A percentile compares a stretch with the other conserved stretches of the same genome.
Evolutionary conservation across 2,797 vertebrate genomes (phyloP).

Genomic region (Odontamblyopus lacepedii): DNA sequence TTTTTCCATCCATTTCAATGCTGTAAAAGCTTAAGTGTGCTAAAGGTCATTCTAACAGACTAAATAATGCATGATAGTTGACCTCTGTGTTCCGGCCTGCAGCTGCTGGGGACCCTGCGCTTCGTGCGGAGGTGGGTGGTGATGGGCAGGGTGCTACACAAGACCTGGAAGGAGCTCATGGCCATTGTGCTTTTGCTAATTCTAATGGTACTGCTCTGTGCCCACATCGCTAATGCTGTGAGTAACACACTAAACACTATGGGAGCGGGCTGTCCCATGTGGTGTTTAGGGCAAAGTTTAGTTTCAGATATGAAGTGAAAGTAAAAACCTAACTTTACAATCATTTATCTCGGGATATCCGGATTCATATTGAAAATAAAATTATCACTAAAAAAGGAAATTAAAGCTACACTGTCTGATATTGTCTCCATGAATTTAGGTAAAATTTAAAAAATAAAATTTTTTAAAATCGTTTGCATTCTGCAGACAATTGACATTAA

Average conservation of each 20-base stretch:
- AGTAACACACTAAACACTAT: neutral
- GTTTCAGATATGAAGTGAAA: no score
- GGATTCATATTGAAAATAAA: no score
- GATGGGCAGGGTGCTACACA: slow-evolving; percentile 71
- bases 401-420: no score
- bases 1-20: no score
- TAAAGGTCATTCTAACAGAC: neutral
- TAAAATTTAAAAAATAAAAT: no score
- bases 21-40: neutral
- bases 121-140: slow-evolving; percentile 78
- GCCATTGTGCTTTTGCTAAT: slow-evolving; percentile 57
- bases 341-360: no score
- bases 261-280: neutral
- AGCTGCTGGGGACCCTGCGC: slow-evolving; percentile 74
- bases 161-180: slow-evolving; percentile 66
- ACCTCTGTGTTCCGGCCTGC: neutral
- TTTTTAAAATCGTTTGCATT: no score
- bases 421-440: no score
- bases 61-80: neutral
- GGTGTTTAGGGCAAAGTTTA: no score
- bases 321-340: no score
- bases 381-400: no score
- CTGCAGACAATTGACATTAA: no score
- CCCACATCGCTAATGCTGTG: slow-evolving; percentile 76
- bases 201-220: slow-evolving; percentile 65